These are phyloP conservation scores for Gymnoscopelus microlampas DNA, from an alignment of 2,797 vertebrate genomes.

Conservation along the genomic window DNA sequence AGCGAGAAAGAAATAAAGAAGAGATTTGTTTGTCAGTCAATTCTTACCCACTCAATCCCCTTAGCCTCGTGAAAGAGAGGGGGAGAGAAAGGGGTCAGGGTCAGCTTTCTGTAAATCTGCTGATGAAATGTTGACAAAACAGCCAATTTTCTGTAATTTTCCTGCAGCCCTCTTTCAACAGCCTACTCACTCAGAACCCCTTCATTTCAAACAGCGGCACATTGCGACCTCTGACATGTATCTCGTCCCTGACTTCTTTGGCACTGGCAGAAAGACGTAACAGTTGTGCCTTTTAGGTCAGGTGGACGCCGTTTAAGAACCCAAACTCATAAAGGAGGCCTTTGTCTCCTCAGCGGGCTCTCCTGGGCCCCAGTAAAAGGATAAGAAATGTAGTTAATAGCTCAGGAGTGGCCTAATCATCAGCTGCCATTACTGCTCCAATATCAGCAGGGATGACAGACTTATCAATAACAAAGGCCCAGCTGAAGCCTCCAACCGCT, in stretches of 20 bases:
- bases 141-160: slow-evolving; percentile 96
- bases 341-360: slow-evolving; percentile 86
- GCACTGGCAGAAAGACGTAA: slow-evolving; percentile 83
- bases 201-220: slow-evolving; percentile 88
- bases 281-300: slow-evolving; percentile 94
- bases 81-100: slow-evolving; percentile 71
- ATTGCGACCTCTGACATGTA: slow-evolving; percentile 89
- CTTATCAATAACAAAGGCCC: slow-evolving; percentile 93
- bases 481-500: slow-evolving; percentile 83
- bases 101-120: slow-evolving; percentile 88
- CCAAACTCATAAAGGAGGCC: slow-evolving; percentile 85
- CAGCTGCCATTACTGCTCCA: slow-evolving; percentile 91
- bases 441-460: slow-evolving; percentile 95
- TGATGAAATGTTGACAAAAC: slow-evolving; percentile 98
- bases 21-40: slow-evolving; percentile 92
- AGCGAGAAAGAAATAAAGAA: slow-evolving; percentile 84
- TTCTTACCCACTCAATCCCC: slow-evolving; percentile 86
- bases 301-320: slow-evolving; percentile 86
- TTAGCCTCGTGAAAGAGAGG: slow-evolving; percentile 80
- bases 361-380: slow-evolving; percentile 86
- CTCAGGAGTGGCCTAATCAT: slow-evolving; percentile 92
- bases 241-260: slow-evolving; percentile 74
- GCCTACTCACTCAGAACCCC: slow-evolving; percentile 84
- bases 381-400: slow-evolving; percentile 95
- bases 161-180: slow-evolving; percentile 85